Base-by-base conservation (phyloP, 2,797 vertebrate genomes). In the Sebastes steindachneri region DNA sequence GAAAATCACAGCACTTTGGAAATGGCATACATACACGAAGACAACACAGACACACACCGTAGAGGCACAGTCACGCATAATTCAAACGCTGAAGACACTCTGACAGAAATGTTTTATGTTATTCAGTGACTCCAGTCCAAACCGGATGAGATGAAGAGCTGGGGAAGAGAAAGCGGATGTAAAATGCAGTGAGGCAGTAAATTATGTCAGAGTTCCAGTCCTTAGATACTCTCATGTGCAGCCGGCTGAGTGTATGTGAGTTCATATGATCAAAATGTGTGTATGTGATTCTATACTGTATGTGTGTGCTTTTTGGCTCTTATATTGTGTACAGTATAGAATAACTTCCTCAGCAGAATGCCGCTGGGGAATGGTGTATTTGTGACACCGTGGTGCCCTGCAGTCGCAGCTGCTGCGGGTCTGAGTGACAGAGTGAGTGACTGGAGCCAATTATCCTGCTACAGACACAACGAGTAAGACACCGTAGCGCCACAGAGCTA, bases 131-230 rank as follows among this genome's bases (percentile, higher is more conserved):
- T 87, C 23, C 14, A 75, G 65, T 72, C 73, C 60, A 84, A 65
- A 79, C 70, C 9, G 31, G 68, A 77, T 70, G 64, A 84, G 62
- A 84, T 58, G 62, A 85, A 74, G 65, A 35, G 73, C 73, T 79
- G 53, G 57, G 58, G 55, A 62, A 77, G 84, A 79, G 17, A 83
- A 70, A 83, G 63, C 9, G 12, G 73, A 86, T 86, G 82, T 84
- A 86, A 55, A 77, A 88, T 65, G 80, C 89, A 86, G 65, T 68
- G 77, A 90, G 73, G 83, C 82, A 67, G 69, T 77, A 90, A 90
- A 93, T 87, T 15, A 82, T 79, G 68, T 86, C 75, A 79, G 77
- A 87, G 54, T 79, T 86, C 41, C 68, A 73, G 58, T 79, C 51
- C 57, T 77, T 58, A 69, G 26, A 78, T 26, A 62, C 15, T 67